Conservation (phyloP, 92 coral and sea anemone species). For the Heliopora coerulea region DNA sequence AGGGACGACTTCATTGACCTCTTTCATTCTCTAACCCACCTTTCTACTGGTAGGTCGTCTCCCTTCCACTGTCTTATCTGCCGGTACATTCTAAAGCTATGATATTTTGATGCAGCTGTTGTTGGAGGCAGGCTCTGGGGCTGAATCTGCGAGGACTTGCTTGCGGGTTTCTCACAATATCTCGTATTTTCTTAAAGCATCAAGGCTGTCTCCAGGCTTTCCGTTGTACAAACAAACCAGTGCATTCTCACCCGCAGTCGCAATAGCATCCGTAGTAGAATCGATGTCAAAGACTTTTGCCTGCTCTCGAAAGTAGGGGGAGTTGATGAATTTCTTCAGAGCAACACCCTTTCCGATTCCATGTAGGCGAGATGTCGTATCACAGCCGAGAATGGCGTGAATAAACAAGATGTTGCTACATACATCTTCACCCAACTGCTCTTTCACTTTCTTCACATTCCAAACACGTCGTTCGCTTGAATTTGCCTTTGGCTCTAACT, state of each 20-base stretch:
- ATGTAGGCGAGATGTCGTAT: constrained; percentile 51
- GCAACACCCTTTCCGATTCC: constrained; percentile 57
- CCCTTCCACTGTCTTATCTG: constrained; percentile 54
- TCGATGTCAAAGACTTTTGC: constrained; percentile 44
- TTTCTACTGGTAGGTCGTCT: constrained; percentile 26
- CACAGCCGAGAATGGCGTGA: constrained; percentile 52
- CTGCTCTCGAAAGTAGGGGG: constrained; percentile 46
- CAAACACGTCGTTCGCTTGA: constrained; percentile 46
- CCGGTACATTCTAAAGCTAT: constrained; percentile 38
- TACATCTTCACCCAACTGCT: constrained; percentile 33
- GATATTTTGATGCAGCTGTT: constrained; percentile 48
- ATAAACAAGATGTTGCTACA: constrained; percentile 38
- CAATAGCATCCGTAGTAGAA: constrained; percentile 29
- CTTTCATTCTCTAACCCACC: constrained; percentile 49
- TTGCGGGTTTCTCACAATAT: constrained; percentile 45
- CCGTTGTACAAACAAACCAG: constrained; percentile 54
- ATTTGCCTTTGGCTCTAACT: constrained; percentile 49
- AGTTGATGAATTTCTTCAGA: constrained; percentile 42
- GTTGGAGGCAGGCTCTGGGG: constrained; percentile 53
- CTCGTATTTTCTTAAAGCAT: constrained; percentile 43
- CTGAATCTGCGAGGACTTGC: constrained; percentile 22
- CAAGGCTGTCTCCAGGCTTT: constrained; percentile 52
- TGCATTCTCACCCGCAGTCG: constrained; percentile 57
- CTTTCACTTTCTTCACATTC: constrained; percentile 44
- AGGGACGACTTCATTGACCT: constrained; percentile 30